Base-by-base conservation (phyloP, 2,888 invertebrate species). In the Smittia aterrima region DNA sequence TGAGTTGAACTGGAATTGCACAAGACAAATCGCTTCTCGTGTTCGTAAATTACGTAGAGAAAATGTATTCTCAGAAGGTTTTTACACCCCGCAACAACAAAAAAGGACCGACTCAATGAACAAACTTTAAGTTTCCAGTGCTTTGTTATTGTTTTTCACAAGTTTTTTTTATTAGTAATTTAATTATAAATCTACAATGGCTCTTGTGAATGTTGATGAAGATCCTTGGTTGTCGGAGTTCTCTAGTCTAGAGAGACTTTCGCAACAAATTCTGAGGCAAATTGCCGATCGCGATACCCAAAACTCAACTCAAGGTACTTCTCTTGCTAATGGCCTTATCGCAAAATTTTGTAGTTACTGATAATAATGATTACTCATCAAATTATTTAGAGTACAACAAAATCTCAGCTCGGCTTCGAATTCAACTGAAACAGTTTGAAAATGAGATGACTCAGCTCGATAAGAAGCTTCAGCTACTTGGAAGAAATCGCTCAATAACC, bases 171-270 rank as follows among this genome's bases (percentile, higher is more conserved):
- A n/a, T n/a, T n/a, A n/a, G n/a, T n/a, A n/a, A n/a, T n/a, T n/a
- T n/a, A n/a, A n/a, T n/a, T n/a, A n/a, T n/a, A n/a, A n/a, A n/a
- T n/a, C 9, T 0, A 72, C 18, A 72, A 72, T 72, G 72, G 11
- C 72, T 0, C 38, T 72, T 4, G 16, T 72, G 13, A 62, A 72
- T 62, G 18, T 70, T 11, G 62, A 62, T 16, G 58, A 40, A 1
- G 72, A 68, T 76, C 79, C 53, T 76, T 90, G 90, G 90, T 81
- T 88, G 13, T 80, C 84, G 0, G 90, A 90, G 79, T 86, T 87
- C 80, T 89, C 89, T 77, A 86, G 88, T 0, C 90, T 90, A 78
- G 88, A 89, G 78, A 86, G 86, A 75, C 79, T 90, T 22, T 86
- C 85, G 78, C 83, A 87, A 64, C 87, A 88, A 77, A 87, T 90